These are phyloP conservation scores for Microchrysa polita DNA, from an alignment of 2,888 invertebrate species.

Conservation along the genomic window DNA sequence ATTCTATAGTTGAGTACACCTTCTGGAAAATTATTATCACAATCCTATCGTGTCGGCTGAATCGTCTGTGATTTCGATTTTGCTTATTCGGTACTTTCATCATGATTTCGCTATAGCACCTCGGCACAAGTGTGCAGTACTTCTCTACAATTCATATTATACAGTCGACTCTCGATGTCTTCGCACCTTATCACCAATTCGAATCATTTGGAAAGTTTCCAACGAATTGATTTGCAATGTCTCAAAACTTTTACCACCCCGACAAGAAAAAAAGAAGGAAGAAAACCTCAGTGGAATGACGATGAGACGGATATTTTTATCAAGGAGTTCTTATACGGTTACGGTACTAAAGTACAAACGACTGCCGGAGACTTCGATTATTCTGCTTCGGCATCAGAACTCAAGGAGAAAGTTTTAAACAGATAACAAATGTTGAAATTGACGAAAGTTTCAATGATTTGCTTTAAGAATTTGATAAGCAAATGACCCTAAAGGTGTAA, in stretches of 20 bases:
- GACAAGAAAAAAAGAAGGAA: too few species aligned
- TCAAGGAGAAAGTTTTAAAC: neutral
- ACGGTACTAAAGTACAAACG: neutral
- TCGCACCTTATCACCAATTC: conserved; percentile 36
- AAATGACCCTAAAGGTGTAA: too few species aligned
- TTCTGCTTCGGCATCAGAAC: too few species aligned
- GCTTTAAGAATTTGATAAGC: conserved; percentile 9
- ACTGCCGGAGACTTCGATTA: neutral
- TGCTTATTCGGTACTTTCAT: conserved; percentile 17
- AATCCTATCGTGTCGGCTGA: conserved; percentile 16
- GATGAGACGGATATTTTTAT: neutral
- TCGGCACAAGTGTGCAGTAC: neutral
- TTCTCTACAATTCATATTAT: neutral
- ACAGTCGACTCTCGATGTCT: neutral
- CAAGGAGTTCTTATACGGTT: neutral
- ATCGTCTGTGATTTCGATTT: conserved; percentile 10
- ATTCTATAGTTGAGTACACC: conserved; percentile 22
- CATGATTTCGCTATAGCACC: neutral
- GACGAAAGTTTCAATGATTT: neutral
- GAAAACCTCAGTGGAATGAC: neutral
- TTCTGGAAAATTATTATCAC: neutral
- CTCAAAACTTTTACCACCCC: conserved; percentile 53
- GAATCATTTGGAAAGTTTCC: conserved; percentile 53
- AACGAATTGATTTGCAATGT: conserved; percentile 56
- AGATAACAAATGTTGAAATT: neutral